Conservation (phyloP, 2,888 invertebrate genomes). For the Cerastis rubricosa region DNA sequence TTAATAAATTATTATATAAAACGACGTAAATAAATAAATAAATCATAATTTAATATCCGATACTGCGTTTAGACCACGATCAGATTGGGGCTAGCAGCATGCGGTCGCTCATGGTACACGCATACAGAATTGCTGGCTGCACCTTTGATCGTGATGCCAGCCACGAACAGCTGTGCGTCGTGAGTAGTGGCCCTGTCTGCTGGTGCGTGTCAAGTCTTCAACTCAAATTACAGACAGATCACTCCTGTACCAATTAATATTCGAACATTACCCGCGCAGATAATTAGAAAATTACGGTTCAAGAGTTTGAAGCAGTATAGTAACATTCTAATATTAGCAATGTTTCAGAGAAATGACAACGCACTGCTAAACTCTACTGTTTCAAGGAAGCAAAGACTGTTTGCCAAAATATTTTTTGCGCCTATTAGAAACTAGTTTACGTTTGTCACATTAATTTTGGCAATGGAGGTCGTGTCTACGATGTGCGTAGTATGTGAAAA, state of each 20-base stretch:
- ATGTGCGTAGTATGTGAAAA: slow-evolving; percentile 49
- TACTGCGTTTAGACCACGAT: slow-evolving; percentile 17
- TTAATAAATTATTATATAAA: neutral
- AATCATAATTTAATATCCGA: slow-evolving; percentile 23
- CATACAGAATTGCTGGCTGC: slow-evolving; percentile 44
- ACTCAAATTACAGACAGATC: slow-evolving; percentile 44
- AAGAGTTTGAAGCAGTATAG: slow-evolving; percentile 37
- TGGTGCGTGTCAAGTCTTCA: slow-evolving; percentile 37
- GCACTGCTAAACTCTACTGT: slow-evolving; percentile 76
- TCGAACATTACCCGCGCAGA: slow-evolving; percentile 37
- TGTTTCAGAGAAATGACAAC: slow-evolving; percentile 68
- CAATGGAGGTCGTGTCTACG: slow-evolving; percentile 67
- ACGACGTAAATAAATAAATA: slow-evolving; percentile 4
- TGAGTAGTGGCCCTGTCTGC: slow-evolving; percentile 34
- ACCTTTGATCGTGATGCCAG: slow-evolving; percentile 40
- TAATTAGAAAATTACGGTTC: slow-evolving; percentile 43
- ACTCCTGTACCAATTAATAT: slow-evolving; percentile 23
- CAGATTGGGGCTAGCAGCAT: slow-evolving; percentile 35
- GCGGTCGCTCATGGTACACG: slow-evolving; percentile 33
- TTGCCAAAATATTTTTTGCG: slow-evolving; percentile 87
- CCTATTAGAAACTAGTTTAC: slow-evolving; percentile 75
- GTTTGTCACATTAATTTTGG: slow-evolving; percentile 68
- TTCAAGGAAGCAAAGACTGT: slow-evolving; percentile 83
- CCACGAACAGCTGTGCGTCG: slow-evolving; percentile 37
- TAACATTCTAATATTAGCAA: slow-evolving; percentile 59